Conservation (phyloP, 2,888 invertebrate genomes). For the Parapristionchus giblindavisi region DNA sequence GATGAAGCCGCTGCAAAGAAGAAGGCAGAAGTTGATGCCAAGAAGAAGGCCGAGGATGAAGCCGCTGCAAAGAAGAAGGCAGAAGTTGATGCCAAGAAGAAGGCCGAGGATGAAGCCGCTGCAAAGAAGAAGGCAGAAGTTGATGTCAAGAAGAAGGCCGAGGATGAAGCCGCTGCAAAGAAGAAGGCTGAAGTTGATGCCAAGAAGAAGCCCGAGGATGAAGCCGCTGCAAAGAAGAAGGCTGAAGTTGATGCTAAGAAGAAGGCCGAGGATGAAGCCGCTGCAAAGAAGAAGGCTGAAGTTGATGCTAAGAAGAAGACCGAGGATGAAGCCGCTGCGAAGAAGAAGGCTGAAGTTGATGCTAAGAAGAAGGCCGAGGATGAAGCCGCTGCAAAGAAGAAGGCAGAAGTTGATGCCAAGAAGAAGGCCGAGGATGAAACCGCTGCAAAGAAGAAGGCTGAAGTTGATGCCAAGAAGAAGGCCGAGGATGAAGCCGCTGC, state of each 20-base stretch:
- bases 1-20: constrained; percentile 23
- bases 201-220: constrained; percentile 26
- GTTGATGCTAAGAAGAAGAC: constrained; percentile 1
- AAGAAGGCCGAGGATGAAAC: neutral
- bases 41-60: constrained; percentile 34
- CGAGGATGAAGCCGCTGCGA: constrained; percentile 25
- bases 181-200: constrained; percentile 32
- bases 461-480: constrained; percentile 22
- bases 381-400: too few relatives aligned
- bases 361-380: constrained; percentile 2
- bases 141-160: constrained; percentile 15
- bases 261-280: constrained; percentile 40
- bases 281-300: constrained; percentile 39
- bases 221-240: constrained; percentile 25
- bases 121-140: too few relatives aligned
- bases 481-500: constrained; percentile 31
- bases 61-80: neutral
- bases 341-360: constrained; percentile 26
- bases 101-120: constrained; percentile 1
- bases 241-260: constrained; percentile 40
- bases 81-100: constrained; percentile 31
- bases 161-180: constrained; percentile 22
- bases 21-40: constrained; percentile 7
- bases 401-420: too few relatives aligned
- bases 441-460: constrained; percentile 25